phyloP scores from a whole-genome alignment of 2,888 invertebrate genomes.

The Phalera bucephala region DNA sequence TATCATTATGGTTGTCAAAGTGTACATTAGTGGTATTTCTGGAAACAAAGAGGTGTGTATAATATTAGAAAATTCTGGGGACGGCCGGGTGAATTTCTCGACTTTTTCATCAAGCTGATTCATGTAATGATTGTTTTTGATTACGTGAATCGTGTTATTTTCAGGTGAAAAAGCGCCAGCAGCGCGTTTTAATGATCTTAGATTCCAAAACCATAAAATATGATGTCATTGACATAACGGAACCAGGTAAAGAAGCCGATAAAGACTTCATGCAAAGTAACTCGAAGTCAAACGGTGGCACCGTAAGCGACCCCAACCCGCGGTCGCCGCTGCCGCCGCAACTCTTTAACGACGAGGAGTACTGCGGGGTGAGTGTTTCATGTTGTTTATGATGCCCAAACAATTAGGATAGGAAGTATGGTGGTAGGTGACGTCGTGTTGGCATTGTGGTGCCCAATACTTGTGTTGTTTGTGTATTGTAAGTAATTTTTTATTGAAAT shows the following conservation, averaged over 20 bases:
- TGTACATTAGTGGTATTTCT: slow-evolving; percentile 95
- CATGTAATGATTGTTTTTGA: slow-evolving; percentile 62
- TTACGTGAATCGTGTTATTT: slow-evolving; percentile 63
- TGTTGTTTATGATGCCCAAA: neutral
- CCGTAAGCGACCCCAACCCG: slow-evolving; percentile 88
- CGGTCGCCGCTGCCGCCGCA: slow-evolving; percentile 95
- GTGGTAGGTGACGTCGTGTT: too few relatives aligned
- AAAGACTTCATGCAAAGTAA: slow-evolving; percentile 97
- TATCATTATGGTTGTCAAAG: slow-evolving; percentile 92
- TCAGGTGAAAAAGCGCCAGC: slow-evolving; percentile 98
- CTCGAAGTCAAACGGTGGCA: slow-evolving; percentile 88
- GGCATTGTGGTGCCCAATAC: too few relatives aligned
- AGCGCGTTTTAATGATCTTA: slow-evolving; percentile 95
- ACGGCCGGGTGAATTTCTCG: slow-evolving; percentile 61
- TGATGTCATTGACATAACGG: slow-evolving; percentile 96
- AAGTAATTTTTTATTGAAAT: too few relatives aligned
- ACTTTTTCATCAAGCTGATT: slow-evolving; percentile 64
- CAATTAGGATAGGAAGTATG: too few relatives aligned
- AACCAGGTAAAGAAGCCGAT: slow-evolving; percentile 93
- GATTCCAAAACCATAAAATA: slow-evolving; percentile 96
- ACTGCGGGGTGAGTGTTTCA: slow-evolving; percentile 90
- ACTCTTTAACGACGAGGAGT: slow-evolving; percentile 95
- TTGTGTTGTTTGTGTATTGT: too few relatives aligned
- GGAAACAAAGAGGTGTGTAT: slow-evolving; percentile 95
- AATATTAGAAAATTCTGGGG: slow-evolving; percentile 67